Conservation (phyloP, 2,888 invertebrate species). For the Acleris cristana region DNA sequence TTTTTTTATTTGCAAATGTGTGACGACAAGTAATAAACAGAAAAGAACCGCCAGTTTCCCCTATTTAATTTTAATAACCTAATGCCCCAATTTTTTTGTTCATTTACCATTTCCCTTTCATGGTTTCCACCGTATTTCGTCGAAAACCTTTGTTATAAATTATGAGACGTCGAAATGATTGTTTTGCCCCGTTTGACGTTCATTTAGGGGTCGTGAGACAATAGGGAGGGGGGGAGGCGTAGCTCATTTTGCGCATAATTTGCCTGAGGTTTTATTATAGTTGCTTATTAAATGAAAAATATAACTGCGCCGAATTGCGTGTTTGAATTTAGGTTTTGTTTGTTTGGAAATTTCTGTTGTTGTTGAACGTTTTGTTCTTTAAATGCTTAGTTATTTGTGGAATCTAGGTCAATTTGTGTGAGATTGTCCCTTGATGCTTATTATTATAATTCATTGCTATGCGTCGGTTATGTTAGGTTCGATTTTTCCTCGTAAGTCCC, state of each 20-base stretch:
- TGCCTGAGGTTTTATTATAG: constrained; percentile 8
- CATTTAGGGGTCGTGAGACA: constrained; percentile 6
- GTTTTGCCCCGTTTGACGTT: constrained; percentile 12
- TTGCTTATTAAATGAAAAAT: background rate
- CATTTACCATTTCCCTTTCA: background rate
- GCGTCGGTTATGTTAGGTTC: too few species aligned
- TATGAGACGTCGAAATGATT: constrained; percentile 16
- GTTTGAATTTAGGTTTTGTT: background rate
- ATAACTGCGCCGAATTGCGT: background rate
- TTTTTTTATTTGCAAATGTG: too few species aligned
- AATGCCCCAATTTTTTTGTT: background rate
- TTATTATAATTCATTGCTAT: too few species aligned
- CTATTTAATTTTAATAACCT: background rate
- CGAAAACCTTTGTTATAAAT: constrained; percentile 16
- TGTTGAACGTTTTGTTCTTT: too few species aligned
- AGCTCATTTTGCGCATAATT: constrained; percentile 18
- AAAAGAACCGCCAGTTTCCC: too few species aligned
- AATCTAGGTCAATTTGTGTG: too few species aligned
- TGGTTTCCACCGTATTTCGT: constrained; percentile 9
- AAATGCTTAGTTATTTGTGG: too few species aligned
- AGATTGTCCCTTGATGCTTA: too few species aligned
- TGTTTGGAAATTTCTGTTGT: background rate
- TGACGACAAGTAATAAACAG: too few species aligned
- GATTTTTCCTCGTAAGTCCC: too few species aligned
- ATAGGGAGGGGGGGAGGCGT: background rate